phyloP scores from a whole-genome alignment of 2,888 invertebrate species.

The Apoda limacodes region DNA sequence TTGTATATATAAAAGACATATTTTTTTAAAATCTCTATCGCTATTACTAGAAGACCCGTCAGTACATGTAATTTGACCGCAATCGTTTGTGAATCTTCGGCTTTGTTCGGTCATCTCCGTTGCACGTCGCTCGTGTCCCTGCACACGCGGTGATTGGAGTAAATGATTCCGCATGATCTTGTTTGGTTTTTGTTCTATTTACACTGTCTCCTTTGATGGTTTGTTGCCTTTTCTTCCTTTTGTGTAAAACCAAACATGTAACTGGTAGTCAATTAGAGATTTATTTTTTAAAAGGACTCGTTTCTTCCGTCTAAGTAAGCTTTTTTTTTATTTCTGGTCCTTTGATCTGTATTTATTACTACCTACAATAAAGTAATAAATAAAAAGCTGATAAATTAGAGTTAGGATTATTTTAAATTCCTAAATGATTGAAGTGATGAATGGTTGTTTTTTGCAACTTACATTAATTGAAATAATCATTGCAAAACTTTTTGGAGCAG shows the following conservation, averaged over 20 bases:
- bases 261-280: slow-evolving; percentile 48
- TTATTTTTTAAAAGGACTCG: slow-evolving; percentile 14
- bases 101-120: slow-evolving; percentile 36
- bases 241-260: slow-evolving; percentile 24
- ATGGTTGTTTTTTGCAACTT: too few relatives aligned
- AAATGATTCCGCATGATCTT: slow-evolving; percentile 62
- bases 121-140: slow-evolving; percentile 21
- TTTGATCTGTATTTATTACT: too few relatives aligned
- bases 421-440: too few relatives aligned
- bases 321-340: too few relatives aligned
- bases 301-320: neutral
- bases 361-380: too few relatives aligned
- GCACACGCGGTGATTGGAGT: slow-evolving; percentile 46
- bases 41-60: too few relatives aligned
- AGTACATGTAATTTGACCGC: slow-evolving; percentile 17
- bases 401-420: too few relatives aligned
- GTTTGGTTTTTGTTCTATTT: slow-evolving; percentile 59
- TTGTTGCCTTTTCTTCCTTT: slow-evolving; percentile 33
- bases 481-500: too few relatives aligned
- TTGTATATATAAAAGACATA: too few relatives aligned
- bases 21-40: too few relatives aligned
- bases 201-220: slow-evolving; percentile 41
- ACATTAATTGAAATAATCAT: too few relatives aligned
- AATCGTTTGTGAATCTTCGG: slow-evolving; percentile 29
- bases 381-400: too few relatives aligned